These are phyloP conservation scores for Pithys albifrons DNA, from an alignment of 2,113 vertebrate species.

Conservation along the genomic window DNA sequence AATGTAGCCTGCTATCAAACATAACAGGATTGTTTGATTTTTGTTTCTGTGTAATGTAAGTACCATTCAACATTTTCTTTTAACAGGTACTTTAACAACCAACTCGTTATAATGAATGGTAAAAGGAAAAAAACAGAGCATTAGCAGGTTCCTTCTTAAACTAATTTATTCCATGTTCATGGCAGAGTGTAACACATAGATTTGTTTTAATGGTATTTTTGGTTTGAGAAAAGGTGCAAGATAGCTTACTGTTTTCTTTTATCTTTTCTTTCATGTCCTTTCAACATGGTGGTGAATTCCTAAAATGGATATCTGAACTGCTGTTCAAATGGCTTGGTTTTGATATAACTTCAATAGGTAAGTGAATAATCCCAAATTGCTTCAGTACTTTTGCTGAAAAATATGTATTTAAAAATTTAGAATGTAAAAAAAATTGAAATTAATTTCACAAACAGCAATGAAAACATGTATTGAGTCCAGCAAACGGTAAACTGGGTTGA, in stretches of 20 bases:
- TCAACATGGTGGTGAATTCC: background rate
- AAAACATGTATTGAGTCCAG: background rate
- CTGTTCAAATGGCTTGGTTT: constrained; percentile 38
- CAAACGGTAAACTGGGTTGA: background rate
- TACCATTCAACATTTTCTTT: constrained; percentile 22
- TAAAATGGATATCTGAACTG: constrained; percentile 20
- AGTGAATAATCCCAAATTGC: constrained; percentile 57
- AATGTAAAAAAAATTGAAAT: background rate
- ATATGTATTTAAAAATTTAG: background rate
- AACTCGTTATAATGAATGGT: constrained; percentile 39
- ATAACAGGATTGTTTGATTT: constrained; percentile 55
- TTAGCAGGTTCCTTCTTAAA: constrained; percentile 18
- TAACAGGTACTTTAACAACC: constrained; percentile 36
- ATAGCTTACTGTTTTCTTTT: constrained; percentile 43
- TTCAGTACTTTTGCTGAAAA: background rate
- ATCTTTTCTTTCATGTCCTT: constrained; percentile 52
- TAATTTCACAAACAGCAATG: background rate
- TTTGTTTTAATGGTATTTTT: constrained; percentile 1
- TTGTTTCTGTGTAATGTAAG: constrained; percentile 37
- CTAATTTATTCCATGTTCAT: background rate
- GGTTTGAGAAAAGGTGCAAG: background rate
- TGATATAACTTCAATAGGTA: constrained; percentile 68
- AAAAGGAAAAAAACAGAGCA: background rate
- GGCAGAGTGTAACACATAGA: background rate
- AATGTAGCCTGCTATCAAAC: constrained; percentile 41